These are phyloP conservation scores for Dipodomys ordii DNA, from an alignment of 2,113 vertebrate genomes.

Conservation along the genomic window DNA sequence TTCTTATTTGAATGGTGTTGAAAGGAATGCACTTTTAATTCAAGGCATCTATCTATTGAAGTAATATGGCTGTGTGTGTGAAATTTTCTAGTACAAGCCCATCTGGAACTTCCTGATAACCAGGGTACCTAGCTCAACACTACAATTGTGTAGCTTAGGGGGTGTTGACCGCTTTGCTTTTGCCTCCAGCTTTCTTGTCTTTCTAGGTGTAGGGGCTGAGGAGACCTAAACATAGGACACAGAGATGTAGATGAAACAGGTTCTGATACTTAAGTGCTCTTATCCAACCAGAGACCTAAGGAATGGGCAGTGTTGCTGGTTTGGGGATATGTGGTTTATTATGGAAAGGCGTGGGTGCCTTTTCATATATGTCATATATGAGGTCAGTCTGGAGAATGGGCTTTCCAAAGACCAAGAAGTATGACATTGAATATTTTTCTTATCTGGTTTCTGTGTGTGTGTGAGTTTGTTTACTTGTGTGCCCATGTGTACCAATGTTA, in stretches of 20 bases:
- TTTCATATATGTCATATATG: not conserved
- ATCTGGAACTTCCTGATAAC: constrained; percentile 48
- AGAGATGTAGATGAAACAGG: not conserved
- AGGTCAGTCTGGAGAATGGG: not conserved
- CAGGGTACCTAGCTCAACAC: constrained; percentile 20
- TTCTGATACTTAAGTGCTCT: not conserved
- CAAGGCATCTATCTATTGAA: not conserved
- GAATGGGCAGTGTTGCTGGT: not conserved
- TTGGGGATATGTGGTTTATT: not conserved
- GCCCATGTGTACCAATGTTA: not conserved
- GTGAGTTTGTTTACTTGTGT: fast-evolving
- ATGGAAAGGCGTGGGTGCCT: not conserved
- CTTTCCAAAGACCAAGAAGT: not conserved
- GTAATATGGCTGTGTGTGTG: not conserved
- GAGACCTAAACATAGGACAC: not conserved
- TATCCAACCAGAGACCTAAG: not conserved
- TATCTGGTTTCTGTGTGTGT: not conserved
- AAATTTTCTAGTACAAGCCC: not conserved
- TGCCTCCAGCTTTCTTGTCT: not conserved
- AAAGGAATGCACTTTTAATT: constrained; percentile 3
- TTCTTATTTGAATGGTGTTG: not conserved
- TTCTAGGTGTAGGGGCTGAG: not conserved
- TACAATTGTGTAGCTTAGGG: not conserved
- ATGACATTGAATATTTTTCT: not conserved
- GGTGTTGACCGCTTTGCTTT: too few relatives aligned